Evolutionary conservation across 2,797 vertebrate genomes (phyloP), one percentile per base, ranked within the genome.

Genomic region (Spheniscus humboldti): DNA sequence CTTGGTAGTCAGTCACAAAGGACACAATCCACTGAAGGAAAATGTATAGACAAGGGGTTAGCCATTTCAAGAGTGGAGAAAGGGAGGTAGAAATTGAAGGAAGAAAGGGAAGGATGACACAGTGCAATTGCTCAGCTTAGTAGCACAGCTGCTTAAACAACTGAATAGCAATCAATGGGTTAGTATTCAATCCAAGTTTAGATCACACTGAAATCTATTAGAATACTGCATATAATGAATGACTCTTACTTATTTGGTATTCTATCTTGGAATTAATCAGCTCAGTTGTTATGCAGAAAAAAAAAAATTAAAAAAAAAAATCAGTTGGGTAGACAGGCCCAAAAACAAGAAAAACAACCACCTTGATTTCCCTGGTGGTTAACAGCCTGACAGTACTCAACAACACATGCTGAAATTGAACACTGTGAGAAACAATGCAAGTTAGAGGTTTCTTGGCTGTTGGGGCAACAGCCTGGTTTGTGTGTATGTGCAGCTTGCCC

Each of bases 141-240:
- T 92, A 92, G 92, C 94, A 91, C 93, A 96, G 94, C 96, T 97
- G 90, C 96, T 97, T 97, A 94, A 96, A 96, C 95, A 96, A 94
- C 94, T 97, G 97, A 97, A 97, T 96, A 97, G 94, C 97, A 97
- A 97, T 96, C 96, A 97, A 96, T 93, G 96, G 97, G 97, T 97
- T 97, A 97, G 97, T 95, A 97, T 97, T 97, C 97, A 92, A 93
- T 91, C 87, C 95, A 96, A 97, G 97, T 97, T 97, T 96, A 97
- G 94, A 96, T 96, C 89, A 85, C 92, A 82, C 75, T 95, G 94
- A 97, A 97, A 97, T 97, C 96, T 96, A 95, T 95, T 94, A 96
- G 94, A 97, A 97, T 90, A 93, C 93, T 92, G 96, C 95, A 92
- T 96, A 95, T 97, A 97, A 97, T 96, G 92, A 97, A 97, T 95